These are phyloP conservation scores for Noturus placidus DNA, from an alignment of 2,113 vertebrate genomes.

Conservation along the genomic window DNA sequence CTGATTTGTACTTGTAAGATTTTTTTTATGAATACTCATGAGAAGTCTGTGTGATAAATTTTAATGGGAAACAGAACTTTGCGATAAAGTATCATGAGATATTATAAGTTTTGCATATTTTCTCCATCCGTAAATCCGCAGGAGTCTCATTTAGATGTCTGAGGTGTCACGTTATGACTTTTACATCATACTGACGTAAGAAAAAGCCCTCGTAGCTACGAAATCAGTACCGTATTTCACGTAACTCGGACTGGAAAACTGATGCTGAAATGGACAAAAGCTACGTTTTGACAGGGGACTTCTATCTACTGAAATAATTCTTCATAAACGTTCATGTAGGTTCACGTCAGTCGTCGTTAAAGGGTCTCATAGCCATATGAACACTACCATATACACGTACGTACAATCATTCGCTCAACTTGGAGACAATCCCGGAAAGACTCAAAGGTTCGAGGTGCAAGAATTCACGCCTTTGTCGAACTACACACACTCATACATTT, in stretches of 20 bases:
- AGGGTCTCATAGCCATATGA: not conserved
- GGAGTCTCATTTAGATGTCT: not conserved
- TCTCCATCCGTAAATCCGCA: not conserved
- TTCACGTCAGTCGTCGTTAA: not conserved
- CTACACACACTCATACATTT: not conserved
- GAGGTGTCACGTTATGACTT: not conserved
- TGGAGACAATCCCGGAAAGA: not conserved
- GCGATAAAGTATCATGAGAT: not conserved
- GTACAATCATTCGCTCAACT: not conserved
- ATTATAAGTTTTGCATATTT: not conserved
- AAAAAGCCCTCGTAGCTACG: no score
- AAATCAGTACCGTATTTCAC: no score
- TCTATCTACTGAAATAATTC: not conserved
- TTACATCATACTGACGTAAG: not conserved
- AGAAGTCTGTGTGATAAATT: not conserved
- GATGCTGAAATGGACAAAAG: not conserved
- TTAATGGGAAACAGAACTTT: not conserved
- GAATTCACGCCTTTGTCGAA: not conserved
- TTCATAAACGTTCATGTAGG: not conserved
- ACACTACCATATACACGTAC: not conserved
- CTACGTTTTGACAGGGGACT: not conserved
- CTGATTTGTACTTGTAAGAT: not conserved
- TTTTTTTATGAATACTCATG: not conserved
- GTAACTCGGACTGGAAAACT: not conserved
- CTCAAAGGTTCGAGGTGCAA: not conserved